Evolutionary conservation across 2,888 invertebrate species (phyloP).

Genomic region (Drosophila lacicola): DNA sequence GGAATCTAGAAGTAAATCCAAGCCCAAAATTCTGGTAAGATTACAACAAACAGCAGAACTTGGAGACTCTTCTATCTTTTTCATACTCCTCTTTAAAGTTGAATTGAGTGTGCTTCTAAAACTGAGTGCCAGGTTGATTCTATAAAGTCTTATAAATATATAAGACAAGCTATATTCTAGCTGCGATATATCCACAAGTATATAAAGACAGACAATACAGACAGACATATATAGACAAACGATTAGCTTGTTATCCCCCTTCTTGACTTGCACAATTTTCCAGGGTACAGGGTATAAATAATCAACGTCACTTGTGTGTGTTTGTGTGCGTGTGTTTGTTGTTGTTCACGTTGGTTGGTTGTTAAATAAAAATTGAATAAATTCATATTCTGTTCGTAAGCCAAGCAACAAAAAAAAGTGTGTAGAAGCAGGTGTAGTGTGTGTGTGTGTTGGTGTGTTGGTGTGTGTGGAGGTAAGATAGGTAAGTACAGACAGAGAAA

Average conservation of each 20-base stretch:
- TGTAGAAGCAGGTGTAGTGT: slow-evolving; percentile 64
- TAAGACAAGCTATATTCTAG: too few relatives aligned
- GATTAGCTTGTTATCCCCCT: neutral
- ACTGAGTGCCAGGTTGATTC: too few relatives aligned
- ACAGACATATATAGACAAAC: too few relatives aligned
- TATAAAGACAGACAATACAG: too few relatives aligned
- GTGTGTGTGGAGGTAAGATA: slow-evolving; percentile 27
- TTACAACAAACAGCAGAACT: too few relatives aligned
- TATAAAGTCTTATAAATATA: too few relatives aligned
- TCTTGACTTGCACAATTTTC: slow-evolving; percentile 2
- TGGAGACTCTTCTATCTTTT: too few relatives aligned
- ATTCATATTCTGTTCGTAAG: slow-evolving; percentile 60
- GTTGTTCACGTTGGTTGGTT: slow-evolving; percentile 41
- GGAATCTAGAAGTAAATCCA: too few relatives aligned
- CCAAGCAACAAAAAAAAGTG: slow-evolving; percentile 65
- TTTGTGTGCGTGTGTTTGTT: slow-evolving; percentile 36
- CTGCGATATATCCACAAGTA: too few relatives aligned
- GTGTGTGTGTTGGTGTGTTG: slow-evolving; percentile 32
- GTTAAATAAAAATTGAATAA: slow-evolving; percentile 57
- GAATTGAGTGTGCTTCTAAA: too few relatives aligned
- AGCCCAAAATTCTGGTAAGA: too few relatives aligned
- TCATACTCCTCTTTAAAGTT: too few relatives aligned
- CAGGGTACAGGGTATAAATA: slow-evolving; percentile 57
- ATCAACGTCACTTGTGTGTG: slow-evolving; percentile 38
- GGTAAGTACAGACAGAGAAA: slow-evolving; percentile 48